Evolutionary conservation across 2,888 invertebrate species (phyloP), one percentile per base, ranked within the genome.

Genomic region (Lasioglossum lativentre): DNA sequence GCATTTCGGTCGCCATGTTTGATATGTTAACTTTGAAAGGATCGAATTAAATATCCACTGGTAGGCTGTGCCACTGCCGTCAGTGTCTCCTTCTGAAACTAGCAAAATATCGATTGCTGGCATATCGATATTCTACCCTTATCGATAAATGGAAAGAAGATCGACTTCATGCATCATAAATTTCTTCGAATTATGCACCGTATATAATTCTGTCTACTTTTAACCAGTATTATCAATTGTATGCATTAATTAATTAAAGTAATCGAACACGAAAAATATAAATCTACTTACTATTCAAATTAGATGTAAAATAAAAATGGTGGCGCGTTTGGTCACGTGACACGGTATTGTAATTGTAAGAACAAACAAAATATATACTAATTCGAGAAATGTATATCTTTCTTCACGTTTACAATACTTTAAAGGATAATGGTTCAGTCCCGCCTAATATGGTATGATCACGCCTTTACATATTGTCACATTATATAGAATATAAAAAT

Each of bases 1-100:
- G 80, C 82, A 83, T 84, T 75, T 47, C 27, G 77, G 89, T 40
- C 76, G 90, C 93, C 92, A 93, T 92, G 74, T 90, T 92, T 91
- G 78, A 88, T 86, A 78, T 52, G n/a, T 42, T 74, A 70, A 76
- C 34, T 80, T 73, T 14, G 47, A 56, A 75, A 73, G 56, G 38
- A 47, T 42, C 27, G 12, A 34, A 72, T 19, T 66, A 40, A 30
- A 75, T 75, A 68, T 27, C 42, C 19, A 68, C n/a, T n/a, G n/a
- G n/a, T n/a, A n/a, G n/a, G n/a, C n/a, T n/a, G n/a, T n/a, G n/a
- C n/a, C n/a, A n/a, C 59, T 59, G 34, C 42, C 30, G 19, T 42
- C 40, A 19, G 19, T 59, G 27, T 40, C 19, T 59, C 16, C 27
- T 19, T 47, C 80, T 75, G 34, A 59, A 66, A 52, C 80, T 76